Conservation (phyloP, 2,888 invertebrate genomes). For the Melikaiella ostensackeni region DNA sequence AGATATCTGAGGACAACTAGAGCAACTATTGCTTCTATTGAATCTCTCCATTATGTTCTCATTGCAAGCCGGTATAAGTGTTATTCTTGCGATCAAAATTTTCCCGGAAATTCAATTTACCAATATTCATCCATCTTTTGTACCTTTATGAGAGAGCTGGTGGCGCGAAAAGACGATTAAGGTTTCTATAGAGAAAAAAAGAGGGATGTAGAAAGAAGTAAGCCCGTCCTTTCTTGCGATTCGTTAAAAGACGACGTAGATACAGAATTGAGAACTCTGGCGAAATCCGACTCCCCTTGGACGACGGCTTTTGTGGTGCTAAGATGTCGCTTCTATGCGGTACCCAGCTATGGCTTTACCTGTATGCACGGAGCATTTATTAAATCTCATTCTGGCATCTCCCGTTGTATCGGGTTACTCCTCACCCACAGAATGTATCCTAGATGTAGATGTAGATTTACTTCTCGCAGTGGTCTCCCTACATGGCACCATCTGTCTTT, state of each 20-base stretch:
- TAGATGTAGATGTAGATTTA: slow-evolving; percentile 40
- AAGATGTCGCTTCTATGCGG: slow-evolving; percentile 65
- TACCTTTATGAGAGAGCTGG: slow-evolving; percentile 31
- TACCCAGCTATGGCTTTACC: slow-evolving; percentile 11
- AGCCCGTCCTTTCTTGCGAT: slow-evolving; percentile 30
- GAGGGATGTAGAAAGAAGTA: slow-evolving; percentile 30
- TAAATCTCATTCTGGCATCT: slow-evolving; percentile 71
- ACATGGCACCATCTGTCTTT: slow-evolving; percentile 32
- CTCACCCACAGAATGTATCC: slow-evolving; percentile 44
- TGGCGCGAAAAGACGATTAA: slow-evolving; percentile 40
- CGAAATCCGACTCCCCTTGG: slow-evolving; percentile 64
- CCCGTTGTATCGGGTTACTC: slow-evolving; percentile 55
- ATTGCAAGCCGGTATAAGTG: slow-evolving; percentile 10
- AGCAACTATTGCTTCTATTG: slow-evolving; percentile 18
- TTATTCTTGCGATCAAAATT: slow-evolving; percentile 37
- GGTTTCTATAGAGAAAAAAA: slow-evolving; percentile 33
- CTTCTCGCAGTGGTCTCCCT: slow-evolving; percentile 10
- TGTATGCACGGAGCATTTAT: slow-evolving; percentile 63
- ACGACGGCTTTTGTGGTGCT: slow-evolving; percentile 60
- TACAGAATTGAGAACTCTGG: slow-evolving; percentile 44
- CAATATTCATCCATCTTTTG: slow-evolving; percentile 34
- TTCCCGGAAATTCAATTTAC: slow-evolving; percentile 40
- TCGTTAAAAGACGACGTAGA: slow-evolving; percentile 41
- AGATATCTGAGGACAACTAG: slow-evolving; percentile 1
- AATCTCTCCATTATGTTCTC: slow-evolving; percentile 16